phyloP scores from a whole-genome alignment of 2,888 invertebrate species.

The Eupithecia subumbrata region DNA sequence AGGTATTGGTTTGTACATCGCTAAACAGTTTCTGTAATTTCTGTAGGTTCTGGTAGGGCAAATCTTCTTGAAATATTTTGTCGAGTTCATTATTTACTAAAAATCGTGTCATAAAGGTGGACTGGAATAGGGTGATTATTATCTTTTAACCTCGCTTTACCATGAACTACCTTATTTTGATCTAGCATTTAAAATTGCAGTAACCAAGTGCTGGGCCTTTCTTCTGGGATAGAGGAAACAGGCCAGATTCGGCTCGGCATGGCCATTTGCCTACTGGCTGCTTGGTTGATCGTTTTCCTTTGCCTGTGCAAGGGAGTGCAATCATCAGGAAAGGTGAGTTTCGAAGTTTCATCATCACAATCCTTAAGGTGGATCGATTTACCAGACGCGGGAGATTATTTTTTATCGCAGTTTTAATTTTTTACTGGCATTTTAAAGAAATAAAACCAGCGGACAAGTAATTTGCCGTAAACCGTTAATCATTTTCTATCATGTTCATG shows the following conservation, averaged over 20 bases:
- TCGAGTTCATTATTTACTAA: too few species aligned
- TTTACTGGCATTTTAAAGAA: too few species aligned
- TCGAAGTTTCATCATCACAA: not conserved
- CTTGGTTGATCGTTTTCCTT: constrained; percentile 91
- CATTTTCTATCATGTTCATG: not conserved
- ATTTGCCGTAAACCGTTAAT: not conserved
- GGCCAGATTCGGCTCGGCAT: constrained; percentile 87
- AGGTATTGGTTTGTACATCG: too few species aligned
- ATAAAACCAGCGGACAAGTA: not conserved
- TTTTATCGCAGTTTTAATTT: too few species aligned
- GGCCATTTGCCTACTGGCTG: constrained; percentile 89
- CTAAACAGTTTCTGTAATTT: too few species aligned
- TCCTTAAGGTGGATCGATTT: not conserved
- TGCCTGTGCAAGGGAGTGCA: constrained; percentile 92
- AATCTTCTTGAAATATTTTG: too few species aligned
- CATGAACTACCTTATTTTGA: constrained; percentile 20
- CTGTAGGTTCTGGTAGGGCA: too few species aligned
- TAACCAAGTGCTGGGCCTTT: constrained; percentile 87
- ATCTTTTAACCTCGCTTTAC: not conserved
- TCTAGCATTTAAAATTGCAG: constrained; percentile 57
- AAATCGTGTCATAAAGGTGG: not conserved
- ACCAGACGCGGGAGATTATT: not conserved
- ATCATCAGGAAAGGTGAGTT: constrained; percentile 88
- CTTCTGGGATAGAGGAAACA: constrained; percentile 89
- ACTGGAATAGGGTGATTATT: not conserved